These are phyloP conservation scores for Sminthopsis crassicaudata DNA, from an alignment of 2,113 vertebrate genomes.

Conservation along the genomic window DNA sequence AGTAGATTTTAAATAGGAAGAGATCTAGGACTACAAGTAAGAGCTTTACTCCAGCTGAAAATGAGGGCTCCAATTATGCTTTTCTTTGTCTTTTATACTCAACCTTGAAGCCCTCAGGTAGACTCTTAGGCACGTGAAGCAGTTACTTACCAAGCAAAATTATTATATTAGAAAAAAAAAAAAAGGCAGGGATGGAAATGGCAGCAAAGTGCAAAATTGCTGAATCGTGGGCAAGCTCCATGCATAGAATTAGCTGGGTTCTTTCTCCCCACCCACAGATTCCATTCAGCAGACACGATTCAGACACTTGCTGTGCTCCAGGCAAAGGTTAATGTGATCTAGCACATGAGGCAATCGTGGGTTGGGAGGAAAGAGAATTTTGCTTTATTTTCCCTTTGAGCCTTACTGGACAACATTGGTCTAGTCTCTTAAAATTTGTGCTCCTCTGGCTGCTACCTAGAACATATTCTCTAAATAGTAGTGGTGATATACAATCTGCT, in stretches of 20 bases:
- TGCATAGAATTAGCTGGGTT: background rate
- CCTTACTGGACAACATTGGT: background rate
- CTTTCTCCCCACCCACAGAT: background rate
- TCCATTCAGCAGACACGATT: background rate
- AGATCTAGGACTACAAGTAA: background rate
- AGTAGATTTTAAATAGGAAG: background rate
- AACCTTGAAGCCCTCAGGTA: constrained; percentile 23
- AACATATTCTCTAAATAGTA: background rate
- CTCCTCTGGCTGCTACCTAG: background rate
- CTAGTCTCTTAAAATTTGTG: background rate
- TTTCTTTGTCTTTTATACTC: constrained; percentile 7
- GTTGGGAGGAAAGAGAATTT: background rate
- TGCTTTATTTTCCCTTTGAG: background rate
- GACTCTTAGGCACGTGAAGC: constrained; percentile 3
- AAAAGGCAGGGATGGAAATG: background rate
- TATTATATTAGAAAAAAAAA: constrained; percentile 1
- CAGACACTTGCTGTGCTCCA: background rate
- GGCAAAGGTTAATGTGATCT: background rate
- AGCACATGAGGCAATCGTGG: background rate
- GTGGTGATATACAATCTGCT: background rate
- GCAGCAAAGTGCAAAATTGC: background rate
- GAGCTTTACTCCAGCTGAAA: constrained; percentile 34
- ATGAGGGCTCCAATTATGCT: constrained; percentile 22
- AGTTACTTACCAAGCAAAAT: background rate
- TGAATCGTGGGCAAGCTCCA: background rate